Conservation (phyloP, 2,113 vertebrate genomes). For the Amblyornis subalaris region DNA sequence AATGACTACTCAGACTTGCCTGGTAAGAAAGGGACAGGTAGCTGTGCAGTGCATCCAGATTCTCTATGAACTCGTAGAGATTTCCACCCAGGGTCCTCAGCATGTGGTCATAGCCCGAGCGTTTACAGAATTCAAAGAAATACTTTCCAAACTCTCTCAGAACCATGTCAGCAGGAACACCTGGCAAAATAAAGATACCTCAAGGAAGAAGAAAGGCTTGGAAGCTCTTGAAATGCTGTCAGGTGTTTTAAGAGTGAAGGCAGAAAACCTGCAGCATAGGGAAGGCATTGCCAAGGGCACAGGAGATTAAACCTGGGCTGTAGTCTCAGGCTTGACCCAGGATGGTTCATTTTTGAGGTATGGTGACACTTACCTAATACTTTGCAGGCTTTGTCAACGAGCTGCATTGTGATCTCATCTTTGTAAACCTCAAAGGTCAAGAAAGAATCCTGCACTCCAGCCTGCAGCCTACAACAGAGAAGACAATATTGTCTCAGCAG, state of each 20-base stretch:
- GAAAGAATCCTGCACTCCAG: constrained; percentile 73
- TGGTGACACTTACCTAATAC: constrained; percentile 65
- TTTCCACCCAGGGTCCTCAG: constrained; percentile 79
- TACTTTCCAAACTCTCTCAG: constrained; percentile 79
- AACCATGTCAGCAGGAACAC: constrained; percentile 68
- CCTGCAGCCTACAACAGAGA: constrained; percentile 62
- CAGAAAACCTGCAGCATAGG: background rate
- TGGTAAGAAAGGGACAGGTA: constrained; percentile 81
- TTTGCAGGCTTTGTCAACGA: constrained; percentile 73
- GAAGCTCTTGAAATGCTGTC: background rate
- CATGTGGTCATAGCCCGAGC: constrained; percentile 81
- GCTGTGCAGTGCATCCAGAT: constrained; percentile 78
- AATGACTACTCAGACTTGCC: constrained; percentile 41
- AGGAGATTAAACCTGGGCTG: background rate
- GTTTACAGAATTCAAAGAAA: constrained; percentile 83
- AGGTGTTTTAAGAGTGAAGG: background rate
- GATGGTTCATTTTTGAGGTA: background rate
- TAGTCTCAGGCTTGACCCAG: background rate
- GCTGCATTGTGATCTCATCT: constrained; percentile 76
- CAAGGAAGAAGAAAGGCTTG: background rate
- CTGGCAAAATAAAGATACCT: constrained; percentile 53
- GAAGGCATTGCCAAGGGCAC: background rate
- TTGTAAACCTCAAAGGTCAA: constrained; percentile 77
- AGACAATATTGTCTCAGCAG: background rate
- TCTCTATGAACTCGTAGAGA: constrained; percentile 81